These are phyloP conservation scores for Tarsius wallacei DNA, from an alignment of 2,797 vertebrate genomes.

Conservation along the genomic window DNA sequence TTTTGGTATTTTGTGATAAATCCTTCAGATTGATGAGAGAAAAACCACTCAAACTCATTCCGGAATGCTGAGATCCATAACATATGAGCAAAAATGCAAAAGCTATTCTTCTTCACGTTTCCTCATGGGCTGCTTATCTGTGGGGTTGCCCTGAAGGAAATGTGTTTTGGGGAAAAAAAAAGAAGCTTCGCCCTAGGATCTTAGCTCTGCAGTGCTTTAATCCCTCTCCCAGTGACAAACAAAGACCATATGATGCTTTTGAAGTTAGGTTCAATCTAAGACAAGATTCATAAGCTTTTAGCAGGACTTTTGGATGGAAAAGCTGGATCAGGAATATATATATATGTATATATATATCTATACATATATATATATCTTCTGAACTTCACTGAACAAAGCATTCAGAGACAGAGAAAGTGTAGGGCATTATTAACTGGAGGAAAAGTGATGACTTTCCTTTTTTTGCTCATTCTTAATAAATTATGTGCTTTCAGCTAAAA, in stretches of 20 bases:
- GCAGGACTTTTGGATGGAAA: constrained; percentile 68
- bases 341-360: constrained; percentile 5
- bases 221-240: background rate
- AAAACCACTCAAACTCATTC: constrained; percentile 43
- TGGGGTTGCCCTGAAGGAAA: background rate
- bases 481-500: constrained; percentile 77
- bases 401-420: constrained; percentile 44
- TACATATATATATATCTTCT: constrained; percentile 52
- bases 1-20: constrained; percentile 80
- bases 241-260: background rate
- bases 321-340: constrained; percentile 68
- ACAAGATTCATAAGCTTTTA: constrained; percentile 72
- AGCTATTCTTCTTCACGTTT: constrained; percentile 41
- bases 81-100: constrained; percentile 64
- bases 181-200: background rate
- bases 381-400: constrained; percentile 75
- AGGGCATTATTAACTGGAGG: constrained; percentile 75
- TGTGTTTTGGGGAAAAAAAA: background rate
- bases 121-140: constrained; percentile 11
- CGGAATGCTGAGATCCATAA: constrained; percentile 46
- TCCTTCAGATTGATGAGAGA: constrained; percentile 13
- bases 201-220: constrained; percentile 25
- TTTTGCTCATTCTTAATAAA: constrained; percentile 79
- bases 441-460: constrained; percentile 79
- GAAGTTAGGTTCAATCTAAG: constrained; percentile 70